These are phyloP conservation scores for Streblospio benedicti DNA, from an alignment of 1,140 invertebrate genomes.

Conservation along the genomic window DNA sequence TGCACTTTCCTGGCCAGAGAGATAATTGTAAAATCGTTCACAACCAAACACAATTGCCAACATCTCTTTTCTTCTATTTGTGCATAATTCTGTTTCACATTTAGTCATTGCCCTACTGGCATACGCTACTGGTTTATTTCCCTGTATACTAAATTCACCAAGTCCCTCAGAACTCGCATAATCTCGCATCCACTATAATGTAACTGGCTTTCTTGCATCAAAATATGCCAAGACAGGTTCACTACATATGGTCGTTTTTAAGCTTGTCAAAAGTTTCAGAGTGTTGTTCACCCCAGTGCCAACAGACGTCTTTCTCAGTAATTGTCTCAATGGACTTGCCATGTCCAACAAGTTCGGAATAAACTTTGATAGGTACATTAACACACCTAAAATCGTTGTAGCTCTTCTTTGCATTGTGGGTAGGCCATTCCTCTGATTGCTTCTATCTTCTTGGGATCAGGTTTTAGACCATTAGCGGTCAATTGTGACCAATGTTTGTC, in stretches of 20 bases:
- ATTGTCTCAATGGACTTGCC: slow-evolving; percentile 2
- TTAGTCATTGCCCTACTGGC: slow-evolving; percentile 42
- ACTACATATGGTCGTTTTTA: slow-evolving; percentile 18
- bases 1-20: slow-evolving; percentile 31
- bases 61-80: slow-evolving; percentile 50
- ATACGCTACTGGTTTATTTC: slow-evolving; percentile 44
- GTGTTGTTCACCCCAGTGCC: slow-evolving; percentile 1
- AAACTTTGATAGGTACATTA: slow-evolving; percentile 6
- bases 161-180: slow-evolving; percentile 34
- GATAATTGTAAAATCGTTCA: slow-evolving; percentile 41
- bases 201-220: slow-evolving; percentile 20
- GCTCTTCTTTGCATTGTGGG: background rate
- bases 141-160: slow-evolving; percentile 45
- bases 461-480: background rate
- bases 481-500: background rate
- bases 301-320: slow-evolving; percentile 6
- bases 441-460: slow-evolving; percentile 10
- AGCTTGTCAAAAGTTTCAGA: slow-evolving; percentile 19
- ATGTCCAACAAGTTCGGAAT: background rate
- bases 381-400: slow-evolving; percentile 2
- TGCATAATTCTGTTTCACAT: slow-evolving; percentile 46
- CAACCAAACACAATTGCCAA: slow-evolving; percentile 47
- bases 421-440: background rate
- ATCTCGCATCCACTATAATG: slow-evolving; percentile 25
- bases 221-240: slow-evolving; percentile 26